Conservation (phyloP, 2,797 vertebrate species). For the Thamnophis elegans region DNA sequence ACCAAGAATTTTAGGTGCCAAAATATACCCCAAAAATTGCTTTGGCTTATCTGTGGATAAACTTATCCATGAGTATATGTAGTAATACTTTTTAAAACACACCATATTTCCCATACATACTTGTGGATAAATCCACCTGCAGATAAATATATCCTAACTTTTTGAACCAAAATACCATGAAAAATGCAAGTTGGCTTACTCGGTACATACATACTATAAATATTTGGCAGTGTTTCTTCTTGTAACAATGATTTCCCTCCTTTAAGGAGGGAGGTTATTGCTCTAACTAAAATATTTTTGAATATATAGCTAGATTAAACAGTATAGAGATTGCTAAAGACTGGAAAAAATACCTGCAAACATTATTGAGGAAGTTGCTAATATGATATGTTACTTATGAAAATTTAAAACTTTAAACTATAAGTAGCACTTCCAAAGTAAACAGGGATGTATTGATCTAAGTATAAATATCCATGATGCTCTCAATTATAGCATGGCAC, state of each 20-base stretch:
- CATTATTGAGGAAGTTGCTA: conserved; percentile 9
- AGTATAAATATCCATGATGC: background rate
- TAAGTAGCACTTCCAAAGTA: background rate
- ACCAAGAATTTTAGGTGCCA: background rate
- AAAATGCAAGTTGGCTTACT: background rate
- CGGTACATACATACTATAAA: background rate
- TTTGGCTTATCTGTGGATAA: background rate
- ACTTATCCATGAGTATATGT: background rate
- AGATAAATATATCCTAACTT: background rate
- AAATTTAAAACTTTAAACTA: background rate
- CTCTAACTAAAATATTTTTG: conserved; percentile 19
- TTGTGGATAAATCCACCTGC: background rate
- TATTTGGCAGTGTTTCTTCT: conserved; percentile 33
- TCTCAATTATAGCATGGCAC: background rate
- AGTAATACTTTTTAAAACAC: background rate
- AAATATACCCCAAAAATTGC: background rate
- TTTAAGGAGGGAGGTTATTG: background rate
- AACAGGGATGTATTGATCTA: background rate
- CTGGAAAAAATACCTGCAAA: background rate
- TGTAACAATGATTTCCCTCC: conserved; percentile 14
- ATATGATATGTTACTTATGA: background rate
- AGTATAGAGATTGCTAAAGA: conserved; percentile 5
- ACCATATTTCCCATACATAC: background rate
- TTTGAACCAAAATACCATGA: background rate
- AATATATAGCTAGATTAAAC: conserved; percentile 2